Base-by-base conservation (phyloP, 2,797 vertebrate species). In the Neoniphon sammara region DNA sequence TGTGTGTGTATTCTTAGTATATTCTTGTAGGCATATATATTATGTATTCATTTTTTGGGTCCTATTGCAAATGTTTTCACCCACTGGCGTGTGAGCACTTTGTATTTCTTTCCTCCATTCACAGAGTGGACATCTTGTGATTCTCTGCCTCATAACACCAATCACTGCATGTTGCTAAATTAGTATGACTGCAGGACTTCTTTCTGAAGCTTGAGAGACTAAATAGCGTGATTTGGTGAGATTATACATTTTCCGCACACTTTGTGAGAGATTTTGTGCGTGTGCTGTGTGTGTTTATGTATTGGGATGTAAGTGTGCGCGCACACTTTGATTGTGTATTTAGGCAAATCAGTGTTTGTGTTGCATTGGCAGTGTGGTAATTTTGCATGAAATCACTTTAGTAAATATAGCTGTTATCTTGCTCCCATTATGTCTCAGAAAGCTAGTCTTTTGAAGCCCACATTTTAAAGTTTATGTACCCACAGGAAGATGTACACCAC, bases 381-480 rank as follows among this genome's bases (percentile, higher is more conserved):
- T 88, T 87, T 87, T 64, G 77, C 87, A 83, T 88, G 75, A 92
- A 91, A 91, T 92, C 86, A 82, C 84, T 90, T 87, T 60, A 77
- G 87, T 89, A 91, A 92, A 91, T 88, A 89, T 87, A 89, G 87
- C 88, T 80, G 87, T 92, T 92, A 89, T 90, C 85, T 87, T 81
- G 78, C 80, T 83, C 63, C 80, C 76, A 87, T 91, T 88, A 88
- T 82, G 73, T 90, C 75, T 88, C 73, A 83, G 83, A 89, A 75
- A 85, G 88, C 75, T 77, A 44, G 64, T 85, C 81, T 90, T 90
- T 82, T 87, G 74, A 91, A 75, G 73, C 63, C 86, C 81, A 89
- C 83, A 81, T 87, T 89, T 87, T 78, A 80, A 91, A 83, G 60
- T 59, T 81, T 81, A 85, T 58, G 49, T 81, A 85, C 70, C 84